Conservation (phyloP, 2,113 vertebrate genomes). For the Grantiella picta region DNA sequence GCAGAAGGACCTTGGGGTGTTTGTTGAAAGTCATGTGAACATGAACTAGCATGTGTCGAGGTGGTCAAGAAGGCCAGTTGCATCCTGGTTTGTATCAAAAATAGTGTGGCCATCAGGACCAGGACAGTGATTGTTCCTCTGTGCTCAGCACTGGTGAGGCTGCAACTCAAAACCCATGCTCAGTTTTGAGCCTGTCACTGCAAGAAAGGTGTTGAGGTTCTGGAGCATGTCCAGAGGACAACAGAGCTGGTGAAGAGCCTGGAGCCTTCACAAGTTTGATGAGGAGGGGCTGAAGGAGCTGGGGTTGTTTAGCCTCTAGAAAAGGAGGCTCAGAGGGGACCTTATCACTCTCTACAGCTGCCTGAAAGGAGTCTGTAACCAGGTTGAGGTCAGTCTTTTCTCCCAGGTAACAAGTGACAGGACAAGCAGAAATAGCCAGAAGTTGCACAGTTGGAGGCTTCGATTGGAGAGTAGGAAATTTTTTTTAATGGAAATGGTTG, state of each 20-base stretch:
- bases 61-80: neutral
- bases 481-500: neutral
- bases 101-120: rapidly evolving
- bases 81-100: neutral
- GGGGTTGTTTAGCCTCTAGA: neutral
- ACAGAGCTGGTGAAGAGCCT: neutral
- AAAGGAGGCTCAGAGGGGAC: neutral
- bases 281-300: neutral
- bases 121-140: neutral
- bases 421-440: neutral
- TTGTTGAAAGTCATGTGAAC: neutral
- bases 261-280: neutral
- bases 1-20: rapidly evolving
- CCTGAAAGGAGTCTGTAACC: neutral
- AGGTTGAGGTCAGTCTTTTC: rapidly evolving
- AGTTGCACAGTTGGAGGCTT: neutral
- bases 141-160: neutral
- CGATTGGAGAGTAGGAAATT: neutral
- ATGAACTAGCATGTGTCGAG: neutral
- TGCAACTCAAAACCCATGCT: neutral
- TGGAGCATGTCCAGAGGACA: neutral
- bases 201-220: neutral
- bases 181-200: neutral
- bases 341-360: neutral
- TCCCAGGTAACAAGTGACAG: neutral